These are phyloP conservation scores for Zygothrica quintamaculata DNA, from an alignment of 2,888 invertebrate species.

Conservation along the genomic window DNA sequence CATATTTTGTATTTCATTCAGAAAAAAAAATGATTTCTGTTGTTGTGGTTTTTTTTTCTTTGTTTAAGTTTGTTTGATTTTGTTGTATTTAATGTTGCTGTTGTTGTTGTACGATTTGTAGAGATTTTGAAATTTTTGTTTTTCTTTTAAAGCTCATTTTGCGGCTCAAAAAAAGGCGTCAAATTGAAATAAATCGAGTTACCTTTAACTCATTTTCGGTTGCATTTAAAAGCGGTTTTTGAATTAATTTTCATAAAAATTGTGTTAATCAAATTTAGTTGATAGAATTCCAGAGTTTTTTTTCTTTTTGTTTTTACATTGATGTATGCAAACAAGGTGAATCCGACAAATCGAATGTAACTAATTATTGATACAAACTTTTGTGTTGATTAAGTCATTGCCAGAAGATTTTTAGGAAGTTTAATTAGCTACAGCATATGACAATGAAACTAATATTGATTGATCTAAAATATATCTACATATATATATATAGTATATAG, in stretches of 20 bases:
- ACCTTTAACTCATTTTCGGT: slow-evolving; percentile 25
- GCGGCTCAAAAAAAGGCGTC: slow-evolving; percentile 23
- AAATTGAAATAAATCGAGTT: slow-evolving; percentile 59
- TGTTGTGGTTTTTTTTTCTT: slow-evolving; percentile 14
- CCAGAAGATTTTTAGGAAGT: slow-evolving; percentile 1
- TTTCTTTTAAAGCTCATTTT: slow-evolving; percentile 37
- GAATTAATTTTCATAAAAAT: slow-evolving; percentile 25
- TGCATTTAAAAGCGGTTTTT: slow-evolving; percentile 30
- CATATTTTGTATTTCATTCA: slow-evolving; percentile 40
- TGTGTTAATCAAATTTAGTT: slow-evolving; percentile 38
- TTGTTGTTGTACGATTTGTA: no score
- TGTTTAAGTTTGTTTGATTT: slow-evolving; percentile 3
- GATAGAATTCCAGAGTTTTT: slow-evolving; percentile 33
- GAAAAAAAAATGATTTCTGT: slow-evolving; percentile 7
- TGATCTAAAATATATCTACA: background rate
- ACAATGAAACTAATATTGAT: slow-evolving; percentile 3
- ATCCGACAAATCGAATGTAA: slow-evolving; percentile 7
- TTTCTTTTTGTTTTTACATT: no score
- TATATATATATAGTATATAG: background rate
- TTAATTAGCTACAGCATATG: background rate
- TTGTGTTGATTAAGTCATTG: slow-evolving; percentile 11
- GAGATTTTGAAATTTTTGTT: slow-evolving; percentile 45
- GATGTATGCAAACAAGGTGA: slow-evolving; percentile 3
- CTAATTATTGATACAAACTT: slow-evolving; percentile 5
- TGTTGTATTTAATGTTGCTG: slow-evolving; percentile 4